phyloP scores from a whole-genome alignment of 2,113 vertebrate species.

The Trachemys scripta region DNA sequence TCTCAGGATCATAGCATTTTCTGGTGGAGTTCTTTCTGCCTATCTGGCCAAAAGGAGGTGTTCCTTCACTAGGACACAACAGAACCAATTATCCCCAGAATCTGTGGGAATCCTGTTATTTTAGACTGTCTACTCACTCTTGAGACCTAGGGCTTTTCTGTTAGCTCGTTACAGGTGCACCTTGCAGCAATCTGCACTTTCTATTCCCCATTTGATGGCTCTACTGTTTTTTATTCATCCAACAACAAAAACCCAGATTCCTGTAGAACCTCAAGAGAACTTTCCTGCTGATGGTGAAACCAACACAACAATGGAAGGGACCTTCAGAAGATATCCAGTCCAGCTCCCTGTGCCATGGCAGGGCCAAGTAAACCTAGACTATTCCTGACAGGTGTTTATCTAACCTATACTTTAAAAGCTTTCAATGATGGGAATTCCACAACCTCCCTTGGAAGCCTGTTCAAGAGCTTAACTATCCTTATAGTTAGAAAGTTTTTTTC shows the following conservation, averaged over 20 bases:
- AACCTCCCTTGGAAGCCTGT: neutral
- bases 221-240: neutral
- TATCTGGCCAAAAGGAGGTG: too few species aligned
- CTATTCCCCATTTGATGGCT: neutral
- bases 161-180: neutral
- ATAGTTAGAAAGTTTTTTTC: too few species aligned
- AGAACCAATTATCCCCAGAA: too few species aligned
- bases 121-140: neutral
- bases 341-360: neutral
- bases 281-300: too few species aligned
- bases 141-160: too few species aligned
- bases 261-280: neutral
- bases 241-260: neutral
- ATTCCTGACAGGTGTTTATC: neutral
- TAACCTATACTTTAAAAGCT: neutral
- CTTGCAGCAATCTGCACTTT: neutral
- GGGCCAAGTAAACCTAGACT: neutral
- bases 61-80: too few species aligned
- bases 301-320: neutral
- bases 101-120: neutral
- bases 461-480: too few species aligned
- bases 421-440: too few species aligned
- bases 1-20: too few species aligned
- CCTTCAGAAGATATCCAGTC: neutral
- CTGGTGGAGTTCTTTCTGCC: too few species aligned